These are phyloP conservation scores for Drosophila pullipes DNA, from an alignment of 2,888 invertebrate genomes.

Conservation along the genomic window DNA sequence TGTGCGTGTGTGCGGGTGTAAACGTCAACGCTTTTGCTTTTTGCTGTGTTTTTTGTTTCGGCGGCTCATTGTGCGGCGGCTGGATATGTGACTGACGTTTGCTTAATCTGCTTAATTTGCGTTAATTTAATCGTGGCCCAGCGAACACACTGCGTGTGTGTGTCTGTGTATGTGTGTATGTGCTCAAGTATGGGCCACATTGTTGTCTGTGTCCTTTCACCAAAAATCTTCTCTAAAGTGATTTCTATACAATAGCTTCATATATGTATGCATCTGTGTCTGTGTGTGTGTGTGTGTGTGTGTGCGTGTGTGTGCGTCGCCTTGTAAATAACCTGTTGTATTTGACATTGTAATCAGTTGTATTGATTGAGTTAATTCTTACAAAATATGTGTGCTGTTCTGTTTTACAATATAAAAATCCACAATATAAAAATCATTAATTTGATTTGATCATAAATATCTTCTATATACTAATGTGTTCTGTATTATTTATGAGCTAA, in stretches of 20 bases:
- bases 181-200: constrained; percentile 32
- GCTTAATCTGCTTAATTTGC: constrained; percentile 75
- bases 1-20: constrained; percentile 34
- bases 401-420: not conserved
- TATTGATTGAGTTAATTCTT: not conserved
- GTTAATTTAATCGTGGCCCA: constrained; percentile 68
- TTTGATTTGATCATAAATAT: not conserved
- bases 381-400: not conserved
- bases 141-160: constrained; percentile 1
- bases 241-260: constrained; percentile 2
- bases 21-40: constrained; percentile 69
- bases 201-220: constrained; percentile 48
- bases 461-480: not conserved
- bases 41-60: constrained; percentile 48
- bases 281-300: not conserved
- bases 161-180: constrained; percentile 1
- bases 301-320: not conserved
- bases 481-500: not conserved
- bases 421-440: not conserved
- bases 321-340: constrained; percentile 73
- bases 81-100: constrained; percentile 70
- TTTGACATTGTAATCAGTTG: not conserved
- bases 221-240: constrained; percentile 26
- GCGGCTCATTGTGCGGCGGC: constrained; percentile 51
- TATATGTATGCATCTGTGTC: not conserved